phyloP scores from a whole-genome alignment of 1,140 invertebrate species.

The Ditylenchus dipsaci region DNA sequence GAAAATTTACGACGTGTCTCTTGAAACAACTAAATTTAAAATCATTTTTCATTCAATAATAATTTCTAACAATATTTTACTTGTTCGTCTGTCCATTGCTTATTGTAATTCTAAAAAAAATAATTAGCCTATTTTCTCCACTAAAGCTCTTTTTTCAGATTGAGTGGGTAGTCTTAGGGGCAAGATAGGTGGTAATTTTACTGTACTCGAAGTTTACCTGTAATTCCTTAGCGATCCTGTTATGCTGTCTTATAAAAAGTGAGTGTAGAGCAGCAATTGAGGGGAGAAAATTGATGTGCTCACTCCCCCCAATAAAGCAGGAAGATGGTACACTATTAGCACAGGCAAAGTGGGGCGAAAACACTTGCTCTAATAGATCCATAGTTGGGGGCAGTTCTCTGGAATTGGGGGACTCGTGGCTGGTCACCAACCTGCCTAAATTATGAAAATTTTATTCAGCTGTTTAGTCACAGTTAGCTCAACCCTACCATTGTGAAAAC shows the following conservation, averaged over 20 bases:
- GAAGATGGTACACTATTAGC: slow-evolving; percentile 3
- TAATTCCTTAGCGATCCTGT: slow-evolving; percentile 42
- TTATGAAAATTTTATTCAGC: slow-evolving; percentile 1
- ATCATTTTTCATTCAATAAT: too few species aligned
- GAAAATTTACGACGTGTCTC: slow-evolving; percentile 5
- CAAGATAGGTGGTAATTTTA: too few species aligned
- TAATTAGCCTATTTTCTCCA: too few species aligned
- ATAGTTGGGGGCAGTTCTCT: slow-evolving; percentile 24
- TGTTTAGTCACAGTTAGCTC: background rate
- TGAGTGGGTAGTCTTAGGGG: too few species aligned
- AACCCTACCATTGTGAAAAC: slow-evolving; percentile 61
- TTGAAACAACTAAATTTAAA: slow-evolving; percentile 68
- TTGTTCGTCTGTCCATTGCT: slow-evolving; percentile 89
- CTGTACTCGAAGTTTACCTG: slow-evolving; percentile 20
- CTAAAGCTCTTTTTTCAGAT: too few species aligned
- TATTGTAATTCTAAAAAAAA: slow-evolving; percentile 67
- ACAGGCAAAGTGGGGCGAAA: slow-evolving; percentile 9
- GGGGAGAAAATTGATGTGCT: slow-evolving; percentile 80
- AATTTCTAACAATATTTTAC: too few species aligned
- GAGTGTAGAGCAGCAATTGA: slow-evolving; percentile 80
- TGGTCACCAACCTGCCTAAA: background rate
- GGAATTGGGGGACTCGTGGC: background rate
- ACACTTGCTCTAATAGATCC: slow-evolving; percentile 24
- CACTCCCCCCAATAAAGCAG: slow-evolving; percentile 23
- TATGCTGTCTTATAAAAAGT: slow-evolving; percentile 75